Evolutionary conservation across 37 sponge, comb jelly and placozoan genomes (phyloP).

Genomic region (Geodia barretti): DNA sequence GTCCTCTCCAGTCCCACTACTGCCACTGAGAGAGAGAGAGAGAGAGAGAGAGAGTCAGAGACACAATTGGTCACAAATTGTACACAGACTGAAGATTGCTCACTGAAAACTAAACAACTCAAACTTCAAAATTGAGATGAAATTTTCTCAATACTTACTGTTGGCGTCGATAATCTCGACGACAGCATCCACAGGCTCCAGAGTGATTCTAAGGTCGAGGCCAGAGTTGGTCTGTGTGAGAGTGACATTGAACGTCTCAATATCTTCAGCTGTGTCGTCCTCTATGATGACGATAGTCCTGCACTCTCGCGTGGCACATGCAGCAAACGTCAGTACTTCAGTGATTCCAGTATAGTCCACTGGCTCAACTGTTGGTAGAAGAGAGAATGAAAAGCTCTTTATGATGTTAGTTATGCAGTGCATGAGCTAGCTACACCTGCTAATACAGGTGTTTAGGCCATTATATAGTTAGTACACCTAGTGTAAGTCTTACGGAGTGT

Average conservation of each 20-base stretch:
- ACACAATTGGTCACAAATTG: too few relatives aligned
- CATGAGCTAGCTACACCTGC: neutral
- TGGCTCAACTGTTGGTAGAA: neutral
- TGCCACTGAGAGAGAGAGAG: too few relatives aligned
- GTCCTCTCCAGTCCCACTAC: too few relatives aligned
- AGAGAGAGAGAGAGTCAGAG: too few relatives aligned
- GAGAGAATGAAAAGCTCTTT: too few relatives aligned
- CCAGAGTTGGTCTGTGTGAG: neutral
- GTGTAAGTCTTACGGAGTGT: neutral
- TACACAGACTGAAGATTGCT: too few relatives aligned
- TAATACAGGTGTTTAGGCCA: too few relatives aligned
- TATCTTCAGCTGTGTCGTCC: neutral
- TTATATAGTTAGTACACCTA: neutral
- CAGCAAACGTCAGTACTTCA: conserved; percentile 6
- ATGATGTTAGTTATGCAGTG: too few relatives aligned
- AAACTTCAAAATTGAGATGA: too few relatives aligned
- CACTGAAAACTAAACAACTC: too few relatives aligned
- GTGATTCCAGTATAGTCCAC: conserved; percentile 15
- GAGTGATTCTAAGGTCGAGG: neutral
- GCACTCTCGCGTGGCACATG: neutral
- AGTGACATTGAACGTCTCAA: neutral
- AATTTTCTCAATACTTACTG: too few relatives aligned
- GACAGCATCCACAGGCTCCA: neutral
- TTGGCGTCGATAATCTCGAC: neutral
- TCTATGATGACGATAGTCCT: neutral